phyloP scores from a whole-genome alignment of 2,797 vertebrate genomes.

The Sebastes ruberrimus region DNA sequence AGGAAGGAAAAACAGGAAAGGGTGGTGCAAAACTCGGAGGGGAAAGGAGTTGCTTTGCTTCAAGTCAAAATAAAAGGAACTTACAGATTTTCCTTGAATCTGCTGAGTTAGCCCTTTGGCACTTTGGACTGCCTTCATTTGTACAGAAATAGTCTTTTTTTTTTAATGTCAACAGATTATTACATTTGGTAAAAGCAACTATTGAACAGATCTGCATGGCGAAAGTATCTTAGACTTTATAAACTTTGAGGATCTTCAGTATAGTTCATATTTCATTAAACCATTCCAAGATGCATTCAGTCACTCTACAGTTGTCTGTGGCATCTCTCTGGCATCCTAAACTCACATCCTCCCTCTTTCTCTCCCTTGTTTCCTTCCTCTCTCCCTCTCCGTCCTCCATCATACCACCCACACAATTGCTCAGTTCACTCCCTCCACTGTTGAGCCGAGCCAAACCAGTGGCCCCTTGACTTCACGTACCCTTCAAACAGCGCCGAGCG shows the following conservation, averaged over 20 bases:
- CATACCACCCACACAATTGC: conserved; percentile 47
- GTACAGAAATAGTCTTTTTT: neutral
- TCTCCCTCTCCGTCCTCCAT: neutral
- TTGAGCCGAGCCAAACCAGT: conserved; percentile 46
- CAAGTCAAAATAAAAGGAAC: conserved; percentile 35
- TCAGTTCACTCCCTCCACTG: conserved; percentile 41
- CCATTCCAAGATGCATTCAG: conserved; percentile 9
- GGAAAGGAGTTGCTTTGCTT: conserved; percentile 38
- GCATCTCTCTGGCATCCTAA: conserved; percentile 32
- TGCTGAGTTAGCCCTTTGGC: neutral
- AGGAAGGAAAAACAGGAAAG: conserved; percentile 79
- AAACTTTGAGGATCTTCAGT: neutral
- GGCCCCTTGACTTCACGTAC: conserved; percentile 44
- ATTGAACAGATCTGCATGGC: neutral
- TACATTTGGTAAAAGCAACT: neutral
- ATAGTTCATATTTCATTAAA: conserved; percentile 5
- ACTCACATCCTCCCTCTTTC: conserved; percentile 36
- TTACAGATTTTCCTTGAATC: conserved; percentile 14
- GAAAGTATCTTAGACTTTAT: neutral
- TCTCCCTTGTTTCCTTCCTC: conserved; percentile 14
- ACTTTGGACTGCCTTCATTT: neutral
- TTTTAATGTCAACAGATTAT: neutral
- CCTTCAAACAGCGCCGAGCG: conserved; percentile 29
- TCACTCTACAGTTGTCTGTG: conserved; percentile 14
- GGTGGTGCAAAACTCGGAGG: conserved; percentile 44